A percentile compares a stretch with the other conserved stretches of the same genome.
phyloP scores from a whole-genome alignment of 2,888 invertebrate species.

The Torymus aiolomorphi region DNA sequence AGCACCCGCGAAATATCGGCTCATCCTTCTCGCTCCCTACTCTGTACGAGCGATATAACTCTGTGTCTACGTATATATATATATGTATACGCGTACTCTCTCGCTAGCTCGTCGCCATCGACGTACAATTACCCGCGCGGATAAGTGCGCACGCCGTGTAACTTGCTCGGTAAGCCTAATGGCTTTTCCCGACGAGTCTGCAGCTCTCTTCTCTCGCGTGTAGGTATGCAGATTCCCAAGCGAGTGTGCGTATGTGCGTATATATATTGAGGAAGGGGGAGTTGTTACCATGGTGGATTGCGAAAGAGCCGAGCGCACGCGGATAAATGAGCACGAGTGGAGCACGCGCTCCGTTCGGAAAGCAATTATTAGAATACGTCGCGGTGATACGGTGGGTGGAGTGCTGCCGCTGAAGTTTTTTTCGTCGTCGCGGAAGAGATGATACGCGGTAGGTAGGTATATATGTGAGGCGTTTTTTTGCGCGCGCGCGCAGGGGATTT shows the following conservation, averaged over 20 bases:
- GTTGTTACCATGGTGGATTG: background rate
- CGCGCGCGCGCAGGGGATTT: too few relatives aligned
- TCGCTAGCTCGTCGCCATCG: background rate
- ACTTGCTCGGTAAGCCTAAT: conserved; percentile 49
- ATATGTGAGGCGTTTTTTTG: too few relatives aligned
- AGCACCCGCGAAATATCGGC: conserved; percentile 14
- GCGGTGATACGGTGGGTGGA: background rate
- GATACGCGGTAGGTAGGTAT: too few relatives aligned
- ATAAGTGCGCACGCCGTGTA: conserved; percentile 39
- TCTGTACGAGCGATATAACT: too few relatives aligned
- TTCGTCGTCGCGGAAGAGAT: too few relatives aligned
- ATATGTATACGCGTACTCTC: too few relatives aligned
- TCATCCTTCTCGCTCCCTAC: too few relatives aligned
- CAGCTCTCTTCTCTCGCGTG: conserved; percentile 7
- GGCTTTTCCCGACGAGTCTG: conserved; percentile 27
- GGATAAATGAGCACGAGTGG: background rate
- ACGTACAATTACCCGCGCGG: conserved; percentile 42
- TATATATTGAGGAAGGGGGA: too few relatives aligned
- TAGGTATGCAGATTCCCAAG: too few relatives aligned
- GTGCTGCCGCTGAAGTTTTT: background rate
- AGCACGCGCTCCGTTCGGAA: background rate
- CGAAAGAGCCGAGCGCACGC: background rate
- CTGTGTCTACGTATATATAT: too few relatives aligned
- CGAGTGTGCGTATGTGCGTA: too few relatives aligned
- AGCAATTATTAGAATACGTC: conserved; percentile 3